These are phyloP conservation scores for Galerucella calmariensis DNA, from an alignment of 2,888 invertebrate species.

Conservation along the genomic window DNA sequence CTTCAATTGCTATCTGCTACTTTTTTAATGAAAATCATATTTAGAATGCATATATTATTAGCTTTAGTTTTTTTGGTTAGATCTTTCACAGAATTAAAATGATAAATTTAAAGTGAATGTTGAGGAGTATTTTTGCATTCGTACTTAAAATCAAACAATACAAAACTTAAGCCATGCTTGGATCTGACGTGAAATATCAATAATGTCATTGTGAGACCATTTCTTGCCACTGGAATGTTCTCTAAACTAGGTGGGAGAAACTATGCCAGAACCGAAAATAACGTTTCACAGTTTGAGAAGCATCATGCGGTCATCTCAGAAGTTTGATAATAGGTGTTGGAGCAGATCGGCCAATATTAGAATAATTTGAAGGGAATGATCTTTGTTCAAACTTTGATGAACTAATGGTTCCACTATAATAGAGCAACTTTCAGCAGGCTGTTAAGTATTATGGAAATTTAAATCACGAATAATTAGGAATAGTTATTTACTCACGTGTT, in stretches of 20 bases:
- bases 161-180: too few species aligned
- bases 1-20: not conserved
- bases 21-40: not conserved
- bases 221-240: constrained; percentile 4
- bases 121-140: not conserved
- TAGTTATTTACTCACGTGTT: too few species aligned
- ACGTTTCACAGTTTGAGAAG: constrained; percentile 24
- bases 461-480: not conserved
- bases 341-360: constrained; percentile 15
- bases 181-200: not conserved
- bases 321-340: constrained; percentile 22
- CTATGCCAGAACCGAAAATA: constrained; percentile 15
- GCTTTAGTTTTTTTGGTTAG: not conserved
- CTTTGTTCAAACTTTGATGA: constrained; percentile 12
- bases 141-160: not conserved
- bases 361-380: constrained; percentile 26
- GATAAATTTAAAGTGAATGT: too few species aligned
- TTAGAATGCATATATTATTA: not conserved
- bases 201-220: not conserved
- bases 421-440: not conserved
- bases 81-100: not conserved
- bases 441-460: not conserved
- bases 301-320: constrained; percentile 23
- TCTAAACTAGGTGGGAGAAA: constrained; percentile 14
- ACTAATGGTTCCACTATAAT: not conserved